Base-by-base conservation (phyloP, 2,888 invertebrate species). In the Pheosia tremula region DNA sequence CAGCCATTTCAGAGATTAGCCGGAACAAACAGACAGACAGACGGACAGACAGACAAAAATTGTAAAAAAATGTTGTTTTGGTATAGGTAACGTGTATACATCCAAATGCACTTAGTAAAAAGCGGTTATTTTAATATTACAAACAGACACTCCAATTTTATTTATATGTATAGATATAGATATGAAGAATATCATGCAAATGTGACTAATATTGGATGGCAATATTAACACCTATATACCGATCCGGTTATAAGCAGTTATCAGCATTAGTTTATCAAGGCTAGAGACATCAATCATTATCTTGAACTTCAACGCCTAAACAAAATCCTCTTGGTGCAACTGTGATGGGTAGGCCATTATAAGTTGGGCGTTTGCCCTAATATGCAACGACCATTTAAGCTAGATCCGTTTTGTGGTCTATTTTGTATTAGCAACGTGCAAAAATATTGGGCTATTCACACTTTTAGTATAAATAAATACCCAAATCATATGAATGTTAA, bases 211-310 rank as follows among this genome's bases (percentile, higher is more conserved):
- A 45, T 4, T 5, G 60, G 62, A 62, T 64, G 59, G 9, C 47
- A 59, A 56, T 41, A 24, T 41, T 13, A 41, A 41, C 13, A 56
- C 56, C 41, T 41, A 41, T 7, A 9, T 13, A 41, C 6, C 9
- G 13, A 53, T 37, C 65, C 13, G 57, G 58, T 60, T 56, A 24
- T 55, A 62, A 65, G 63, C 58, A 39, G 63, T 61, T 57, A 24
- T 36, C 43, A 57, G 59, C 56, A 24, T 47, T 38, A 13, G 49
- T 56, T 62, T 50, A 50, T 50, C 50, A 50, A 50, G 50, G 50
- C 24, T 50, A 50, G 24, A 50, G 1, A 0, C 24, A 24, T 6
- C 50, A 8, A 53, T 11, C 24, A 6, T 53, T 53, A 37, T 11
- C 10, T 11, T 53, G 53, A 37, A 2, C 53, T 53, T 37, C 11